Conservation (phyloP, 1,140 invertebrate species). For the Brachionus plicatilis region DNA sequence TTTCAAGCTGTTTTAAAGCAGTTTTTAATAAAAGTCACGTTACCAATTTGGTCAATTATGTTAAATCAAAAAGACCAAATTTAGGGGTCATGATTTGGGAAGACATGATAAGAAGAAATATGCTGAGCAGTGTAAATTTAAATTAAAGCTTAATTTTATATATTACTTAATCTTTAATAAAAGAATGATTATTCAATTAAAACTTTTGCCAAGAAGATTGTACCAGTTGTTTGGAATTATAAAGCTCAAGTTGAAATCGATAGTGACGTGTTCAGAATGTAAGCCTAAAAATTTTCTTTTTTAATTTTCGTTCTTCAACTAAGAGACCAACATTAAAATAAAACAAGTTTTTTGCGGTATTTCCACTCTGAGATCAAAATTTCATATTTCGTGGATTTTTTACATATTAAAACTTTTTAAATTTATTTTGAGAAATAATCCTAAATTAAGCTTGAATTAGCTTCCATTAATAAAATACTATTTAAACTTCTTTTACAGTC, state of each 20-base stretch:
- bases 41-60: constrained; percentile 19
- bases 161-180: not conserved
- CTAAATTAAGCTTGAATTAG: too few relatives aligned
- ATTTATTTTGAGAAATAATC: too few relatives aligned
- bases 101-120: constrained; percentile 27
- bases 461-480: too few relatives aligned
- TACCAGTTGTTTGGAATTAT: constrained; percentile 40
- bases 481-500: too few relatives aligned
- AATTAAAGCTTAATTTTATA: not conserved
- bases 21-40: not conserved
- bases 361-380: too few relatives aligned
- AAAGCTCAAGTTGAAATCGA: not conserved
- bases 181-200: not conserved
- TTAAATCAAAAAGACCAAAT: constrained; percentile 35
- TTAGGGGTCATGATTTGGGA: constrained; percentile 33
- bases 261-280: not conserved
- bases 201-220: not conserved
- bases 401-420: too few relatives aligned
- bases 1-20: not conserved
- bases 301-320: too few relatives aligned
- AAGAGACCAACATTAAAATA: too few relatives aligned
- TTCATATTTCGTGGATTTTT: too few relatives aligned
- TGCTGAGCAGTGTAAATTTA: not conserved
- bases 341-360: too few relatives aligned
- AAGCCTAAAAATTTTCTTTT: too few relatives aligned